Evolutionary conservation across 2,888 invertebrate genomes (phyloP).

Genomic region (Pollenia labialis): DNA sequence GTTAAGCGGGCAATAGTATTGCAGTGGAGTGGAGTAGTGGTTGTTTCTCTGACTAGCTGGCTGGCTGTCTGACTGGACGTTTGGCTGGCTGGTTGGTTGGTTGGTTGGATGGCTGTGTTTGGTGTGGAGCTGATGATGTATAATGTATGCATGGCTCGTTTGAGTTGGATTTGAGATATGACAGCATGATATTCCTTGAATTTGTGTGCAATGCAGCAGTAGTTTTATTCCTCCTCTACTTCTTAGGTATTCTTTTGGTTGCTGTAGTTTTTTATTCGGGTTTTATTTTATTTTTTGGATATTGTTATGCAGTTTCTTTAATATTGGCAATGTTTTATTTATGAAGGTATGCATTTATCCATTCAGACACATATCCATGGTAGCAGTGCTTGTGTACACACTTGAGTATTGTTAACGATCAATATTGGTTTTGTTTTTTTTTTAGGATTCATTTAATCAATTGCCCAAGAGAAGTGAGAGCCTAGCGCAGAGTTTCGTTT

Average conservation of each 20-base stretch:
- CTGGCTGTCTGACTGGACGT: conserved; percentile 14
- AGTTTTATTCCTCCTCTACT: conserved; percentile 46
- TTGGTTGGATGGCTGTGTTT: conserved; percentile 23
- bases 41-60: conserved; percentile 11
- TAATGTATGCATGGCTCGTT: conserved; percentile 73
- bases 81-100: conserved; percentile 21
- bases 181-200: conserved; percentile 72
- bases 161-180: conserved; percentile 73
- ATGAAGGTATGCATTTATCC: conserved; percentile 62
- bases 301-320: conserved; percentile 42
- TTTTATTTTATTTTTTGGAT: conserved; percentile 21
- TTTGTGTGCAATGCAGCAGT: conserved; percentile 66
- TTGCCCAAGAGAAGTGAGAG: conserved; percentile 38
- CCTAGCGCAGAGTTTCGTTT: background rate
- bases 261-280: background rate
- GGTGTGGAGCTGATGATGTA: conserved; percentile 28
- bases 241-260: conserved; percentile 11
- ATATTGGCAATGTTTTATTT: conserved; percentile 70
- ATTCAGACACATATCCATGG: conserved; percentile 1
- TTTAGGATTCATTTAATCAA: conserved; percentile 48
- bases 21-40: conserved; percentile 13
- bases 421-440: conserved; percentile 49
- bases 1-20: background rate
- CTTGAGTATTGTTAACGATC: conserved; percentile 55
- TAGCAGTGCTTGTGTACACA: conserved; percentile 26